Base-by-base conservation (phyloP, 2,797 vertebrate genomes). In the Crax fasciolata region DNA sequence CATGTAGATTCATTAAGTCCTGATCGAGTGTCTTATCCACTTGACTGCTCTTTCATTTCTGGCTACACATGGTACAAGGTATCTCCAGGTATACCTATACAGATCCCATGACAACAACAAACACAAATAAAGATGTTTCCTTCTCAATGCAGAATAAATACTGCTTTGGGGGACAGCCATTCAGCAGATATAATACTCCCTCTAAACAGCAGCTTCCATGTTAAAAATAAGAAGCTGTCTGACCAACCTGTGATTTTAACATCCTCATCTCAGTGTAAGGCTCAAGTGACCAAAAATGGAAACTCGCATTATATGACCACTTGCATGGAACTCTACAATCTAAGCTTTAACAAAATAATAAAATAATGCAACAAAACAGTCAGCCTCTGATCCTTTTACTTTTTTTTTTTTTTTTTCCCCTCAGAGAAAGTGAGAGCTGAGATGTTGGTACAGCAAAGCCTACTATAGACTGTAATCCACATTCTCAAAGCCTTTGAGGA, bases 401-500 rank as follows among this genome's bases (percentile, higher is more conserved):
- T 62, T 39, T 57, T 15, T 39, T 25, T 25, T 48, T 68, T 39
- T 46, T 7, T 39, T 25, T 58, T 18, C n/a, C 7, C 5, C 30
- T 87, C 54, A 2, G 7, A 80, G 44, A 71, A 94, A 55, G 41
- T 13, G 38, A 68, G 28, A 96, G 62, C 17, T 76, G 55, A 90
- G 41, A 87, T 1, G 1, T 5, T 48, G 23, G 66, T 66, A 68
- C 39, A 70, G 54, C n/a, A 72, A 11, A 95, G 62, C 46, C 39
- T 35, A 38, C 28, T 18, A 70, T 27, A 72, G 43, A 78, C 27
- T 73, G 52, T 84, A 93, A 87, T 57, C 75, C 21, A 38, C 44
- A 78, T 48, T 78, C 62, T 55, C 79, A 86, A 84, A 78, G 39
- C 10, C 48, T 90, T 88, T 79, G 58, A 86, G 84, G 73, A 78